Evolutionary conservation across 2,797 vertebrate genomes (phyloP).

Genomic region (Delichon dasypus): DNA sequence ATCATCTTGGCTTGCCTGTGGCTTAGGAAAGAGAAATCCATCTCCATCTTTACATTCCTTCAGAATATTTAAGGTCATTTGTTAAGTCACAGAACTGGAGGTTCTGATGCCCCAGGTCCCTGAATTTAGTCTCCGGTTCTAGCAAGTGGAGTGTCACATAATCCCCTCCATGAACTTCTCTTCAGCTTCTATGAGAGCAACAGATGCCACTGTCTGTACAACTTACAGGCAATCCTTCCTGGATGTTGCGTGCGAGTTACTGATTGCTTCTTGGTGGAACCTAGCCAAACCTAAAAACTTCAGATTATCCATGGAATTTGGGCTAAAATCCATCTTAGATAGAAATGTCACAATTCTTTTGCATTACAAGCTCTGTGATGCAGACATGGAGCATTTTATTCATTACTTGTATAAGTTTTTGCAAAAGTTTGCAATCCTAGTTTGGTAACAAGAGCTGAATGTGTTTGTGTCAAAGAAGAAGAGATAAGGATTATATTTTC

Average conservation of each 20-base stretch:
- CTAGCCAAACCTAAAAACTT: not conserved
- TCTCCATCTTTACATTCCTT: not conserved
- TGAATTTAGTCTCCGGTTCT: not conserved
- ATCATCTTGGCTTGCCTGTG: not conserved
- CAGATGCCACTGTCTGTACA: not conserved
- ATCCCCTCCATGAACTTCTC: not conserved
- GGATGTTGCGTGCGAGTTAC: not conserved
- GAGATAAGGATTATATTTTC: not conserved
- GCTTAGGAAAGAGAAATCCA: not conserved
- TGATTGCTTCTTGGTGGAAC: not conserved
- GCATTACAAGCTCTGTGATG: not conserved
- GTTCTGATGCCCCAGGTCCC: not conserved
- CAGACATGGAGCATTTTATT: not conserved
- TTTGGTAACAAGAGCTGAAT: not conserved
- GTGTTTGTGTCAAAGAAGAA: not conserved
- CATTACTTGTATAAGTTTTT: not conserved
- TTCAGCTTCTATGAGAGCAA: not conserved
- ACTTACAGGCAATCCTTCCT: not conserved
- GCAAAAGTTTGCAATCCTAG: not conserved
- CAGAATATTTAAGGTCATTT: not conserved
- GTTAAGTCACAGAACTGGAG: not conserved
- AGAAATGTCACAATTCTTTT: not conserved
- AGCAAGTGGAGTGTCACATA: not conserved
- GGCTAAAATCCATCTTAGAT: not conserved
- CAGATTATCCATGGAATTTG: not conserved